phyloP scores from a whole-genome alignment of 2,113 vertebrate genomes.

The Orthonyx spaldingii region DNA sequence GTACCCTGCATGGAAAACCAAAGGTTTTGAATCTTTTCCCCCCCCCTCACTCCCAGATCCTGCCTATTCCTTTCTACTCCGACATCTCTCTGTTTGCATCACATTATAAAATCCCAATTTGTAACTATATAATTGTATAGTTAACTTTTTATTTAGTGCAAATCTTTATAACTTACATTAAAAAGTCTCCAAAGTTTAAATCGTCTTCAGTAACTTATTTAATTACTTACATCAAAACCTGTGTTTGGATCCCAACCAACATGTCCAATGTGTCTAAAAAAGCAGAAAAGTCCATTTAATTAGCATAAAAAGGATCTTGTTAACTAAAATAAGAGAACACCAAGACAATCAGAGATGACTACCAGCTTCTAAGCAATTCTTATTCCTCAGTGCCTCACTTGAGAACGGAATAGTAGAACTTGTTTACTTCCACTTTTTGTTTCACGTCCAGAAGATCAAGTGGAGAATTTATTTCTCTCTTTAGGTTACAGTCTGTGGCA shows the following conservation, averaged over 20 bases:
- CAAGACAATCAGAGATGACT: not conserved
- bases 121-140: not conserved
- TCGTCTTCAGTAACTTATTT: not conserved
- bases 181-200: not conserved
- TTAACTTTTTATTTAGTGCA: not conserved
- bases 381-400: not conserved
- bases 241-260: conserved; percentile 99
- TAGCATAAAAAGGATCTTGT: not conserved
- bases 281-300: conserved; percentile 6
- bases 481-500: not conserved
- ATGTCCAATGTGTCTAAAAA: conserved; percentile 93
- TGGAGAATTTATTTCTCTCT: not conserved
- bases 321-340: not conserved
- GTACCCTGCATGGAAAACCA: not conserved
- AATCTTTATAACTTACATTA: not conserved
- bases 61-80: not conserved
- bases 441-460: not conserved
- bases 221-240: conserved; percentile 96
- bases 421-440: not conserved
- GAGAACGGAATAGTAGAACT: not conserved
- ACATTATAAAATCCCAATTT: not conserved
- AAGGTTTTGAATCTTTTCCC: not conserved
- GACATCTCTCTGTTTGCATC: not conserved
- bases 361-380: not conserved
- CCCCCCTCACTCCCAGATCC: not conserved